phyloP scores from a whole-genome alignment of 2,113 vertebrate species.

The Muscicapa adusta region DNA sequence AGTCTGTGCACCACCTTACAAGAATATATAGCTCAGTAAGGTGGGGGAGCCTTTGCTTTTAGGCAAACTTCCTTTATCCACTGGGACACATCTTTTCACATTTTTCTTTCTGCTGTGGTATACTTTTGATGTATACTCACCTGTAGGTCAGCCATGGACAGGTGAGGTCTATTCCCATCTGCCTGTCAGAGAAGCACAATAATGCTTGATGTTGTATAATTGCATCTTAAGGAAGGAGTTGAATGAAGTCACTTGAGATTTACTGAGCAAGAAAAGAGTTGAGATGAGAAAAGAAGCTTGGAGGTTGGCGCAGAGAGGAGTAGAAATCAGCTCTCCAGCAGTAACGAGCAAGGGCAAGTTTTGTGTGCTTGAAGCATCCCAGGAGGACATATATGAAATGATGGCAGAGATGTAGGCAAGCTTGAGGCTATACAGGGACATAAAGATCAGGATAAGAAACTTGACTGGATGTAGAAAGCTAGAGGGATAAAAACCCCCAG shows the following conservation, averaged over 20 bases:
- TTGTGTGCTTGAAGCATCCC: not conserved
- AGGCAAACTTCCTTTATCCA: not conserved
- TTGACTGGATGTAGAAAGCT: conserved; percentile 9
- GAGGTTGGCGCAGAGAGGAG: not conserved
- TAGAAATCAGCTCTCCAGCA: not conserved
- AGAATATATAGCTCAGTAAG: not conserved
- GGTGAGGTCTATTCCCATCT: not conserved
- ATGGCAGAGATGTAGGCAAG: conserved; percentile 12
- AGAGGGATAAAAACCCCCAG: not conserved
- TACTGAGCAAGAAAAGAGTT: not conserved
- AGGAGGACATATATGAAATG: not conserved
- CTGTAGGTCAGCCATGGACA: not conserved
- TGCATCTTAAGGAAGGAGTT: not conserved
- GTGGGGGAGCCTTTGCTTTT: not conserved
- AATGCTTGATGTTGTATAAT: not conserved
- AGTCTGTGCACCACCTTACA: not conserved
- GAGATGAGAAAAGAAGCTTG: not conserved
- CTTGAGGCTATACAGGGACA: conserved; percentile 15
- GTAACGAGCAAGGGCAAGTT: not conserved
- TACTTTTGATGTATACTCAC: not conserved
- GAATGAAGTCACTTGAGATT: not conserved
- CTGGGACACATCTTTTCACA: not conserved
- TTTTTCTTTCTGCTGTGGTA: not conserved
- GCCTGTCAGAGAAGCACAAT: not conserved
- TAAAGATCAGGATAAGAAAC: conserved; percentile 13